phyloP scores from a whole-genome alignment of 1,140 invertebrate genomes.

The Eciton burchellii region DNA sequence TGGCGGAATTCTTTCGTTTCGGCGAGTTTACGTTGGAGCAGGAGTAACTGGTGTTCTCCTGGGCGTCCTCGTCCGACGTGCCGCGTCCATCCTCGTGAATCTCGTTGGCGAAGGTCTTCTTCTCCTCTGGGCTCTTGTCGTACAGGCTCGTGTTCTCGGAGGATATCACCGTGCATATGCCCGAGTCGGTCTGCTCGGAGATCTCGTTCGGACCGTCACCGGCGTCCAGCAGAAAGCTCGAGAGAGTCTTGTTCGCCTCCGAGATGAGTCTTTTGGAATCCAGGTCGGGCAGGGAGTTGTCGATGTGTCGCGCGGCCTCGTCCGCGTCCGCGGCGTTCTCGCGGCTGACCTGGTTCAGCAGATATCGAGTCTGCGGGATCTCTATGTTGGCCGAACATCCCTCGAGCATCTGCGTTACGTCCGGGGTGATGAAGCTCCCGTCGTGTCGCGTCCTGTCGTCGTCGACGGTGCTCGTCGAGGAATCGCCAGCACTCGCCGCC shows the following conservation, averaged over 20 bases:
- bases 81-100: constrained; percentile 62
- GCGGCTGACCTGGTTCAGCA: constrained; percentile 82
- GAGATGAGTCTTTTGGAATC: constrained; percentile 87
- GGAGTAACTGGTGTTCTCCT: constrained; percentile 82
- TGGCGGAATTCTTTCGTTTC: constrained; percentile 75
- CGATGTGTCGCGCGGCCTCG: constrained; percentile 78
- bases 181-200: constrained; percentile 89
- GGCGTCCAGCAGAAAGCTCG: constrained; percentile 86
- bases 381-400: constrained; percentile 74
- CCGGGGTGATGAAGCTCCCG: constrained; percentile 68
- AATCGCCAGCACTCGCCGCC: neutral
- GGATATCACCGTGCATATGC: constrained; percentile 88
- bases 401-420: constrained; percentile 74
- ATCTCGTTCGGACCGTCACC: constrained; percentile 83
- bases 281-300: constrained; percentile 85
- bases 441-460: neutral
- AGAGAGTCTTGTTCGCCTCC: constrained; percentile 89
- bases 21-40: constrained; percentile 81
- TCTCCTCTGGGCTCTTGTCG: constrained; percentile 84
- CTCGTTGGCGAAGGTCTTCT: constrained; percentile 80
- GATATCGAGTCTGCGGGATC: constrained; percentile 80
- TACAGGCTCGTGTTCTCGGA: constrained; percentile 89
- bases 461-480: constrained; percentile 1
- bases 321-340: constrained; percentile 78
- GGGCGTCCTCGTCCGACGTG: constrained; percentile 67